Percentiles rank a stretch among this genome's conserved stretches.
Evolutionary conservation across 2,797 vertebrate genomes (phyloP).

Genomic region (Sandelia bainsii): DNA sequence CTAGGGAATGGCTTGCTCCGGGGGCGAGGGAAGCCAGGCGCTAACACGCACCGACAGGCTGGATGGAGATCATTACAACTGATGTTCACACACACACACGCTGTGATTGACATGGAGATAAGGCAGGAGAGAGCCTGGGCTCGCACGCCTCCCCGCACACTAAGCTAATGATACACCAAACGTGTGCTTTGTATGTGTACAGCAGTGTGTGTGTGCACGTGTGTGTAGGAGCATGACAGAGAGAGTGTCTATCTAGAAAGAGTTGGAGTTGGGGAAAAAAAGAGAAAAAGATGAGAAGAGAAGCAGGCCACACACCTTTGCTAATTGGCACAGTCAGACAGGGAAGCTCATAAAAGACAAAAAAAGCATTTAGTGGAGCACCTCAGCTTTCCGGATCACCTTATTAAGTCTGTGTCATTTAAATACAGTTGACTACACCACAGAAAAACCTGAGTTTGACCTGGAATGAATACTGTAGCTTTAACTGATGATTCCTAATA

Average conservation of each 20-base stretch:
- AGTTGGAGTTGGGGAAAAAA: slow-evolving; percentile 49
- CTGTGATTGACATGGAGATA: slow-evolving; percentile 86
- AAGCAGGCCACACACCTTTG: slow-evolving; percentile 80
- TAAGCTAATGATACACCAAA: slow-evolving; percentile 84
- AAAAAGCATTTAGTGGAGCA: slow-evolving; percentile 77
- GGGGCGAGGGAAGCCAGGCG: slow-evolving; percentile 81
- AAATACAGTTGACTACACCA: slow-evolving; percentile 57
- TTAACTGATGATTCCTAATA: slow-evolving; percentile 50
- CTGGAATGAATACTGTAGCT: slow-evolving; percentile 46
- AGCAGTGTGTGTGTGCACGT: slow-evolving; percentile 6
- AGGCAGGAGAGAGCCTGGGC: slow-evolving; percentile 78
- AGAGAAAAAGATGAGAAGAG: slow-evolving; percentile 70
- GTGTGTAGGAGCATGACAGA: slow-evolving; percentile 46
- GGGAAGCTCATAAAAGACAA: slow-evolving; percentile 74
- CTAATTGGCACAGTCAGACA: slow-evolving; percentile 83
- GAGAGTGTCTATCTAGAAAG: slow-evolving; percentile 69
- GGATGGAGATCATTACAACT: slow-evolving; percentile 86
- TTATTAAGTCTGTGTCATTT: slow-evolving; percentile 72
- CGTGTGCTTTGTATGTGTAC: slow-evolving; percentile 69
- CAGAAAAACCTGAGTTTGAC: slow-evolving; percentile 57
- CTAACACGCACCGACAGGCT: slow-evolving; percentile 83
- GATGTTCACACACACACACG: slow-evolving; percentile 85
- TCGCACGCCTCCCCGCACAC: slow-evolving; percentile 81
- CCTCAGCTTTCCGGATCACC: slow-evolving; percentile 74
- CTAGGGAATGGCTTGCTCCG: slow-evolving; percentile 82